Evolutionary conservation across 1,140 invertebrate genomes (phyloP).

Genomic region (Harlomillsia oculata): DNA sequence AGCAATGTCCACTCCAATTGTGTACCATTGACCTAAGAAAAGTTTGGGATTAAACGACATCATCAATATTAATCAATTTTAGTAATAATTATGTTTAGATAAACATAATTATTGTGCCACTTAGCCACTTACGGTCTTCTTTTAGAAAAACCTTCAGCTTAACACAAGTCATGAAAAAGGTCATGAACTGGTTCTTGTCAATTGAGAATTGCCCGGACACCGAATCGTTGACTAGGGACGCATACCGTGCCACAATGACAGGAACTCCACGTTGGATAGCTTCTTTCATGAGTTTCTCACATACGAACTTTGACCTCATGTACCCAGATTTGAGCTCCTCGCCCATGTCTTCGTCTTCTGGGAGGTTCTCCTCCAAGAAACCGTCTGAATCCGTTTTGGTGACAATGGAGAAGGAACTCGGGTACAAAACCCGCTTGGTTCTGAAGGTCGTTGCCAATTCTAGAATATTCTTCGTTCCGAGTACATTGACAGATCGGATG

Average conservation of each 20-base stretch:
- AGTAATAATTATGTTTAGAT: no score
- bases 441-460: neutral
- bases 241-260: constrained; percentile 1
- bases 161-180: constrained; percentile 9
- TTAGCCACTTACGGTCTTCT: no score
- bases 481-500: neutral
- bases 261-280: constrained; percentile 6
- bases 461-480: neutral
- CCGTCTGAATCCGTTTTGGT: neutral
- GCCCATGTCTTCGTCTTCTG: neutral
- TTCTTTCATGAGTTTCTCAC: constrained; percentile 9
- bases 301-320: constrained; percentile 4
- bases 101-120: no score
- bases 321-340: neutral
- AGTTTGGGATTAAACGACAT: no score
- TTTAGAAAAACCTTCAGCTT: constrained; percentile 1
- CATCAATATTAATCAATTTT: no score
- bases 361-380: neutral
- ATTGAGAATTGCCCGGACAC: constrained; percentile 5
- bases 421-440: constrained; percentile 8
- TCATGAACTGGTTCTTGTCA: constrained; percentile 16
- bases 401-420: neutral
- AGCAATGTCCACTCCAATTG: constrained; percentile 7
- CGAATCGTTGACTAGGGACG: constrained; percentile 2
- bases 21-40: neutral